Evolutionary conservation across 1,140 invertebrate species (phyloP).

Genomic region (Drosophila persimilis): DNA sequence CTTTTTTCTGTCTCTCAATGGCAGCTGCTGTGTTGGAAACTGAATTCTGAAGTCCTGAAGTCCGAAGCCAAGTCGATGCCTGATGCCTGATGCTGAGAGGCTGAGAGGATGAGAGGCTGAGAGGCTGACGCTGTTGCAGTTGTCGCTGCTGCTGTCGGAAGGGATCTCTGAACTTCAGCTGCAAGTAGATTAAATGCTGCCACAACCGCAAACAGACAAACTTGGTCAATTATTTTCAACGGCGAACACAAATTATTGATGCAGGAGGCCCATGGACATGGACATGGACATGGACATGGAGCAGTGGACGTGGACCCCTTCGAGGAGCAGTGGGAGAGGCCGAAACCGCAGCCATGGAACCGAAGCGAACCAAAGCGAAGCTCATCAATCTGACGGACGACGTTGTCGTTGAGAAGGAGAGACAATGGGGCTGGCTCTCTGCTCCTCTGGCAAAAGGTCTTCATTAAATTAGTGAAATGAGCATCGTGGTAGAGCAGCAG

Average conservation of each 20-base stretch:
- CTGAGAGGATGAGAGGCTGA: not conserved
- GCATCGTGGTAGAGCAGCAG: conserved; percentile 56
- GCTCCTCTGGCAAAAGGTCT: conserved; percentile 67
- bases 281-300: no score
- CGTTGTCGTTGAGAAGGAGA: conserved; percentile 39
- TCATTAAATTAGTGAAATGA: conserved; percentile 82
- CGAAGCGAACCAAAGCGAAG: conserved; percentile 34
- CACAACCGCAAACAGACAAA: conserved; percentile 80
- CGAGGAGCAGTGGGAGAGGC: no score
- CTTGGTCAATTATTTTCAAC: conserved; percentile 82
- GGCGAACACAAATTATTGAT: conserved; percentile 81
- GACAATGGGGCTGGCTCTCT: conserved; percentile 60
- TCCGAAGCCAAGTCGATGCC: not conserved
- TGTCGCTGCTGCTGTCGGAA: conserved; percentile 59
- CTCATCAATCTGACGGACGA: conserved; percentile 69
- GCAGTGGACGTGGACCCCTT: no score
- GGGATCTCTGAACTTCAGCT: conserved; percentile 34
- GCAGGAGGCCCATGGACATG: conserved; percentile 33
- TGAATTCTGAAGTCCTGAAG: no score
- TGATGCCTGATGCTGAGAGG: not conserved
- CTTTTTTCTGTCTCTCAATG: conserved; percentile 32
- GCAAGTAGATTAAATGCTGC: conserved; percentile 81
- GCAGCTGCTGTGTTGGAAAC: conserved; percentile 35
- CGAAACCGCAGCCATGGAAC: conserved; percentile 22
- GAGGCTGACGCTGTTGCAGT: conserved; percentile 49